Percentiles rank a stretch among this genome's conserved stretches.
These are phyloP conservation scores for Seriola aureovittata DNA, from an alignment of 2,113 vertebrate species.

Conservation along the genomic window DNA sequence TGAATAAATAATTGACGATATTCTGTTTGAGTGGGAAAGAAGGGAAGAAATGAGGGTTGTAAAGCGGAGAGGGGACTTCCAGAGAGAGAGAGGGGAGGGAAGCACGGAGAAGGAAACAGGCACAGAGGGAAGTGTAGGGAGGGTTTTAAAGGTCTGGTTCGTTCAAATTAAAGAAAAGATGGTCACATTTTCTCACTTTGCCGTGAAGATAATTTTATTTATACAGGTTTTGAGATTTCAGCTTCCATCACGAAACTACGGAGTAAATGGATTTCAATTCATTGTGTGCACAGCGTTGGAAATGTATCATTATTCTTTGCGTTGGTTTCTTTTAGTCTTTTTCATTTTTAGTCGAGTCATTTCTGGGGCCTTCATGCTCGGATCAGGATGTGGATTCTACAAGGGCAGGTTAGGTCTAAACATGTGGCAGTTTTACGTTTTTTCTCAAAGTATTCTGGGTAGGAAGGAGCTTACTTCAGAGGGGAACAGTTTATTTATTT, in stretches of 20 bases:
- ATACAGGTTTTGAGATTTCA: not conserved
- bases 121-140: not conserved
- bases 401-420: not conserved
- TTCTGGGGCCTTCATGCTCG: not conserved
- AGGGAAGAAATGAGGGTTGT: constrained; percentile 26
- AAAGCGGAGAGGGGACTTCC: constrained; percentile 17
- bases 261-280: not conserved
- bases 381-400: not conserved
- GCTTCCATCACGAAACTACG: too few species aligned
- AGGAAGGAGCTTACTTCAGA: not conserved
- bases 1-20: constrained; percentile 78
- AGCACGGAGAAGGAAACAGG: not conserved
- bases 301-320: not conserved
- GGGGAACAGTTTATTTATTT: too few species aligned
- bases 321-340: not conserved
- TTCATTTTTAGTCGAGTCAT: not conserved
- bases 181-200: not conserved
- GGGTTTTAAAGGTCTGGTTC: not conserved
- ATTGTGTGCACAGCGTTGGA: not conserved
- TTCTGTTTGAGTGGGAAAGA: constrained; percentile 46
- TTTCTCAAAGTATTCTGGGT: not conserved
- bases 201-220: not conserved
- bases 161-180: not conserved
- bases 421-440: not conserved
- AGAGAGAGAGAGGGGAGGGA: not conserved